phyloP scores from a whole-genome alignment of 2,113 vertebrate genomes.

The Ivindomyrus marchei region DNA sequence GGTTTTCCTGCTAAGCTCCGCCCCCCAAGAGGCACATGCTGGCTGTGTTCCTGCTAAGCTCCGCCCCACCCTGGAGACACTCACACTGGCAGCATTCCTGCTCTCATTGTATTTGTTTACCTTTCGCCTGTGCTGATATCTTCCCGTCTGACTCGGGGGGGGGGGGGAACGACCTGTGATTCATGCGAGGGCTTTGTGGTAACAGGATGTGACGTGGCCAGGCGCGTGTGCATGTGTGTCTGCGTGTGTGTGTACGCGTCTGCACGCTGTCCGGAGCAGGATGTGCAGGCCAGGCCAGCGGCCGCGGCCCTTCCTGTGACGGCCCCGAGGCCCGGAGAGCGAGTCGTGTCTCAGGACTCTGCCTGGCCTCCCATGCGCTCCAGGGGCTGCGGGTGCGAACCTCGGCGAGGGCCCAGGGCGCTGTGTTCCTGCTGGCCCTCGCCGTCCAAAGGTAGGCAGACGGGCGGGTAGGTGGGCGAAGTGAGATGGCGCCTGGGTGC shows the following conservation, averaged over 20 bases:
- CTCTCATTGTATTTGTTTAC: not conserved
- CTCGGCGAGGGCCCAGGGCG: constrained; percentile 22
- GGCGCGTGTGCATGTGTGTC: constrained; percentile 14
- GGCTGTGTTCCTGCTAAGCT: not conserved
- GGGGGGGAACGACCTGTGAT: constrained; percentile 12
- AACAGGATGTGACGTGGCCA: constrained; percentile 41
- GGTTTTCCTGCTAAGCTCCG: not conserved
- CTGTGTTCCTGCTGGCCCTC: constrained; percentile 44
- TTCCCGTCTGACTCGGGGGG: constrained; percentile 15
- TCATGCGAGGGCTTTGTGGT: constrained; percentile 37
- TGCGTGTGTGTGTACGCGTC: constrained; percentile 13
- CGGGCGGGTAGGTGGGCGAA: not conserved
- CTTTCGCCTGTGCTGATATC: constrained; percentile 22
- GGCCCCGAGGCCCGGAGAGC: constrained; percentile 17
- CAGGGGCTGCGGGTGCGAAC: constrained; percentile 12
- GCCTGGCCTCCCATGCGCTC: constrained; percentile 20
- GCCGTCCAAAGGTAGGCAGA: constrained; percentile 39
- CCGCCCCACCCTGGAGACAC: not conserved
- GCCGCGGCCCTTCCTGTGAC: not conserved
- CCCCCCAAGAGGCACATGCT: not conserved
- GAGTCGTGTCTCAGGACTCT: constrained; percentile 17
- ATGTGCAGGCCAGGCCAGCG: not conserved
- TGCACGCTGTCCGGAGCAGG: not conserved
- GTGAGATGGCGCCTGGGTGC: not conserved
- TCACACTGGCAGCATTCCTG: not conserved